A percentile compares a stretch with the other conserved stretches of the same genome.
Evolutionary conservation across 2,113 vertebrate genomes (phyloP).

Genomic region (Colossoma macropomum): DNA sequence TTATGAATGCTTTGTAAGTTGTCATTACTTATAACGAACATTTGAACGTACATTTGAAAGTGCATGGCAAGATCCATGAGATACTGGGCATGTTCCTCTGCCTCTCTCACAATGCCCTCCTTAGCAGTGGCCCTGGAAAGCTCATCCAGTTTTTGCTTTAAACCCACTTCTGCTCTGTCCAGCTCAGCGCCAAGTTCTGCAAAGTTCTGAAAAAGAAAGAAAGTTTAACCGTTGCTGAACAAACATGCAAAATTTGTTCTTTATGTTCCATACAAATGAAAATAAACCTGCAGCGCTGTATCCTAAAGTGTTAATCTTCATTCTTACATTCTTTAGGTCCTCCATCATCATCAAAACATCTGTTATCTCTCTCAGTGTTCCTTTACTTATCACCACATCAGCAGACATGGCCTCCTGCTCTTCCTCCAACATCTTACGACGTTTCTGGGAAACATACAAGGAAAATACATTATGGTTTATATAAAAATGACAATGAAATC

Average conservation of each 20-base stretch:
- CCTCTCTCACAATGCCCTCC: slow-evolving; percentile 30
- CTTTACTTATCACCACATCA: slow-evolving; percentile 43
- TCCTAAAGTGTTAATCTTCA: background rate
- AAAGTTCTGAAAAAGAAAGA: slow-evolving; percentile 46
- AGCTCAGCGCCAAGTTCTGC: slow-evolving; percentile 53
- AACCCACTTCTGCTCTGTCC: slow-evolving; percentile 45
- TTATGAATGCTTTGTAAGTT: too few relatives aligned
- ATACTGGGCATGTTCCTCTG: slow-evolving; percentile 60
- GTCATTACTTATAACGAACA: background rate
- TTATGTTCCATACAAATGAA: too few relatives aligned
- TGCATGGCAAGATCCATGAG: slow-evolving; percentile 48
- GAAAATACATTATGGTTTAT: too few relatives aligned
- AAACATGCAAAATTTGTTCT: background rate
- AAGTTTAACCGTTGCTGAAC: background rate
- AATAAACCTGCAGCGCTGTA: background rate
- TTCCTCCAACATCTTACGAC: slow-evolving; percentile 24
- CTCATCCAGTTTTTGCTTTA: slow-evolving; percentile 46
- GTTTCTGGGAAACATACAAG: slow-evolving; percentile 34
- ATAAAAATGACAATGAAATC: too few relatives aligned
- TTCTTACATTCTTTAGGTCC: slow-evolving; percentile 54
- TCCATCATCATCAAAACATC: slow-evolving; percentile 49
- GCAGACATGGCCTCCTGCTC: background rate
- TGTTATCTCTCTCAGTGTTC: slow-evolving; percentile 41
- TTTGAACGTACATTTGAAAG: slow-evolving; percentile 57
- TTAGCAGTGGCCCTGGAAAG: slow-evolving; percentile 7